Base-by-base conservation (phyloP, 2,797 vertebrate species). In the Pangasius mekongensis region DNA sequence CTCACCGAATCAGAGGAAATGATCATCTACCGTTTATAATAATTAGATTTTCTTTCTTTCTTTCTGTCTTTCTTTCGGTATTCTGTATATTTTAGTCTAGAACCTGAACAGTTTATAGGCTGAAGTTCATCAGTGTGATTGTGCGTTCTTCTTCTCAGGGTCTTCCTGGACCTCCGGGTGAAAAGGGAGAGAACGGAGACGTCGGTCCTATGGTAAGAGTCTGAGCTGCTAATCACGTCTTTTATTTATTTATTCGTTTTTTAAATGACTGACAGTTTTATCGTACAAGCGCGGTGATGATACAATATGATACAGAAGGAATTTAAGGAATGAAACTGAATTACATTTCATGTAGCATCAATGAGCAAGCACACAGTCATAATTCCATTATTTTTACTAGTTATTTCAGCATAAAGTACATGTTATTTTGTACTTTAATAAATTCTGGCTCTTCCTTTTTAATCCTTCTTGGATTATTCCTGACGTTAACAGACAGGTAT, bases 111-210 rank as follows among this genome's bases (percentile, higher is more conserved):
- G 6, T 13, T 10, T 24, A 74, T 39, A 43, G 13, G 33, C 62
- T 43, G 2, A 77, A 16, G 5, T 27, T 6, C n/a, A 27, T 39
- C 10, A 39, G 3, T 33, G 52, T 76, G 16, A 33, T 20, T 24
- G 30, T 39, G 3, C 2, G 0, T 84, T 66, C 33, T 86, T 80
- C 49, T 90, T 90, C 78, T 74, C 87, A 99, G 98, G 98, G 98
- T 89, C 96, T 99, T 78, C 98, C 98, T 62, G 98, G 98, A 89
- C 98, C 98, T 81, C 97, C 98, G 66, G 98, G 98, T 89, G 98
- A 99, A 95, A 99, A 99, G 91, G 98, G 98, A 91, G 98, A 99
- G 96, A 98, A 98, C n/a, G 98, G 98, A 16, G 98, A 99, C 52
- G 98, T 99, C 49, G 98, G 98, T 60, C 97, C 98, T 64, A 99